These are phyloP conservation scores for Arvicanthis niloticus DNA, from an alignment of 2,113 vertebrate genomes.

Conservation along the genomic window DNA sequence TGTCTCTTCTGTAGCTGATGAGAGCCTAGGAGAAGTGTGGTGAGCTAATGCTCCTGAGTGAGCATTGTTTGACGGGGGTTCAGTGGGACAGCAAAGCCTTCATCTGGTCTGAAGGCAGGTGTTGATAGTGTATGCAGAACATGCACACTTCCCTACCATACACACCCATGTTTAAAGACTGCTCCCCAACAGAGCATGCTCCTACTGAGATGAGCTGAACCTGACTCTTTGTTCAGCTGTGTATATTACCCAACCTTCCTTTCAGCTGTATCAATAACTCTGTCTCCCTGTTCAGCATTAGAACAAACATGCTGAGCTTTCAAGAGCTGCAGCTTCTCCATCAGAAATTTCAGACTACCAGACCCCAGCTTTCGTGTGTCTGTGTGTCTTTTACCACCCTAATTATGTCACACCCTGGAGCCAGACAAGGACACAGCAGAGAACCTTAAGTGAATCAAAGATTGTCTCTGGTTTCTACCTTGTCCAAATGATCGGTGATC, in stretches of 20 bases:
- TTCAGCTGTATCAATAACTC: background rate
- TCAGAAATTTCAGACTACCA: background rate
- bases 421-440: background rate
- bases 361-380: background rate
- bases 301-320: background rate
- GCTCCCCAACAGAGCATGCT: background rate
- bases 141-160: background rate
- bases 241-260: background rate
- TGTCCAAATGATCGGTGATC: background rate
- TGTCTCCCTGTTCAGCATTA: background rate
- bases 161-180: background rate
- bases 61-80: background rate
- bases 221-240: background rate
- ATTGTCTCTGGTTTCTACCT: background rate
- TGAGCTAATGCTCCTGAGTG: background rate
- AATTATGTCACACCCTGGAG: background rate
- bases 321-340: background rate
- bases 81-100: background rate
- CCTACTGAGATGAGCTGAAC: background rate
- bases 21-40: background rate
- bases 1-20: background rate
- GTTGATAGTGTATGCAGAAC: background rate
- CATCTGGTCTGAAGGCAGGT: background rate
- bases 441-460: slow-evolving; percentile 12
- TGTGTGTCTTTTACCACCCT: background rate